Base-by-base conservation (phyloP, 2,797 vertebrate species). In the Somateria mollissima region DNA sequence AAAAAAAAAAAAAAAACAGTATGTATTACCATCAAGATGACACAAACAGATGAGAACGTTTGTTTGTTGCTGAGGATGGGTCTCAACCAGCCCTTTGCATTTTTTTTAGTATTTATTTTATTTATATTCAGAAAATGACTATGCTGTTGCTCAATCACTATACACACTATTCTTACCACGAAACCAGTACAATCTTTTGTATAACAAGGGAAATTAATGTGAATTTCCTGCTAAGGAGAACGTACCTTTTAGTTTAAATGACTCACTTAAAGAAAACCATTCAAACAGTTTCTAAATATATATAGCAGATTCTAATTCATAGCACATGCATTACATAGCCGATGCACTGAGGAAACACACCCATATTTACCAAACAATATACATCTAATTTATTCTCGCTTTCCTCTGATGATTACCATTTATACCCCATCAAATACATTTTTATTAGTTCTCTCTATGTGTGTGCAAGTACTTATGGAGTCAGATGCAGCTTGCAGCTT, bases 1-100 rank as follows among this genome's bases (percentile, higher is more conserved):
- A 64, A 78, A 77, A 32, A 0, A n/a, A n/a, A n/a, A n/a, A n/a
- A 0, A 13, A 15, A 4, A 7, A 5, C 8, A 2, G 1, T 25
- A 14, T 20, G 16, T 69, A 5, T 30, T 56, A 34, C 47, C 65
- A 64, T 10, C 22, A 65, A 71, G 43, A 61, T 34, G 5, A 74
- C n/a, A 45, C 10, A 51, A 54, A 84, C 85, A 45, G 4, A 70
- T 67, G 1, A 16, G 57, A 69, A 49, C 21, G 49, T 27, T 70
- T 75, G 6, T 69, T 82, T 87, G 10, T 22, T 79, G 54, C 67
- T 78, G 36, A 9, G 14, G 34, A 77, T n/a, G 3, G 12, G 7
- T 77, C 43, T 83, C 43, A 89, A 37, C 66, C 76, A 71, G 34
- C 4, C 5, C 3, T 53, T 65, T 61, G 39, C 13, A 60, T 30